Evolutionary conservation across 2,797 vertebrate species (phyloP).

Genomic region (Enteromius unitaeniatus): DNA sequence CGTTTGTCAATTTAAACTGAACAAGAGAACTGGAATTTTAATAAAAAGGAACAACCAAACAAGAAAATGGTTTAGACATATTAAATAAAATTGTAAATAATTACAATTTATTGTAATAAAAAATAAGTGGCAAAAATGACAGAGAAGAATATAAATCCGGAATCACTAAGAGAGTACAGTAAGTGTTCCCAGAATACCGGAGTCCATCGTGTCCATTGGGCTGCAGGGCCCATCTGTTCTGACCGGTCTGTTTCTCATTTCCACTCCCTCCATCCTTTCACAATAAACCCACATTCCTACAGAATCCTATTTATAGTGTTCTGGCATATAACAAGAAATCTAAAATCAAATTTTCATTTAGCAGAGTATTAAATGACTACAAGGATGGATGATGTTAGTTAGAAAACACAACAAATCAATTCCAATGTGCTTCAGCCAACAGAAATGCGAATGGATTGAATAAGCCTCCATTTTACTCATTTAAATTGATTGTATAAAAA

Average conservation of each 20-base stretch:
- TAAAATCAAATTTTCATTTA: not conserved
- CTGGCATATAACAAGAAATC: not conserved
- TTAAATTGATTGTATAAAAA: not conserved
- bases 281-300: slow-evolving; percentile 75
- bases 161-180: slow-evolving; percentile 12
- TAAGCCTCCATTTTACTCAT: not conserved
- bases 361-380: not conserved
- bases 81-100: not conserved
- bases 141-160: no score
- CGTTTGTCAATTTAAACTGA: no score
- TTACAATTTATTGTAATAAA: no score
- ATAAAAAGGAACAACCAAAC: no score
- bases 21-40: no score
- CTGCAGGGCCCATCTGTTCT: slow-evolving; percentile 71
- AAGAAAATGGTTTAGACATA: not conserved
- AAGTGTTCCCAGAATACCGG: not conserved
- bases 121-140: no score
- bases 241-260: slow-evolving; percentile 65
- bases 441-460: not conserved
- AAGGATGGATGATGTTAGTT: not conserved
- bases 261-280: slow-evolving; percentile 45
- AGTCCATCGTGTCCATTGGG: slow-evolving; percentile 55
- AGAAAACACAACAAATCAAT: slow-evolving; percentile 5
- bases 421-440: not conserved
- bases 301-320: slow-evolving; percentile 32